These are phyloP conservation scores for Lipotes vexillifer DNA, from an alignment of 2,113 vertebrate genomes.

Conservation along the genomic window DNA sequence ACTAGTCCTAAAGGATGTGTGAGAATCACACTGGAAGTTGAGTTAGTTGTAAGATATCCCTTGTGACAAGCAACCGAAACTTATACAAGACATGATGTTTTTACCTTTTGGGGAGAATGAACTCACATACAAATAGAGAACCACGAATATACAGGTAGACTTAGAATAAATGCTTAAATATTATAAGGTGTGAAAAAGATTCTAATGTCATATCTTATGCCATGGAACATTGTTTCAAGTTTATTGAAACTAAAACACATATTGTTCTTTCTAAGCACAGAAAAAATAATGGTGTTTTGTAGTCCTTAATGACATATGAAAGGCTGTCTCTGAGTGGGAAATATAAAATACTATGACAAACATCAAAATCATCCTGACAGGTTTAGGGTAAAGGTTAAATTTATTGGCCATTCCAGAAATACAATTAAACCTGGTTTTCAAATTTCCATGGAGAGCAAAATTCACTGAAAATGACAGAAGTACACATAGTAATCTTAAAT, in stretches of 20 bases:
- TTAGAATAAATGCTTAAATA: background rate
- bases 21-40: background rate
- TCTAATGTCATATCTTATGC: background rate
- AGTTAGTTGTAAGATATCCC: background rate
- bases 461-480: no score
- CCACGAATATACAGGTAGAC: background rate
- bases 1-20: background rate
- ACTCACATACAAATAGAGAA: background rate
- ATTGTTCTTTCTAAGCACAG: background rate
- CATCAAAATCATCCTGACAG: no score
- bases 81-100: background rate
- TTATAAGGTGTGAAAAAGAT: background rate
- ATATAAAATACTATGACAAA: background rate
- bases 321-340: background rate
- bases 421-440: no score
- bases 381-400: no score
- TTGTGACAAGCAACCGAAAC: background rate
- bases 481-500: no score
- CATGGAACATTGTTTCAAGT: background rate
- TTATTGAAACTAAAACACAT: background rate
- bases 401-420: no score
- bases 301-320: background rate
- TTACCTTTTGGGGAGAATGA: background rate
- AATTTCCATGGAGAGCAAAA: no score
- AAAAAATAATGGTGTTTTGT: background rate